Conservation (phyloP, 1,140 invertebrate species). For the Tenebrio molitor region DNA sequence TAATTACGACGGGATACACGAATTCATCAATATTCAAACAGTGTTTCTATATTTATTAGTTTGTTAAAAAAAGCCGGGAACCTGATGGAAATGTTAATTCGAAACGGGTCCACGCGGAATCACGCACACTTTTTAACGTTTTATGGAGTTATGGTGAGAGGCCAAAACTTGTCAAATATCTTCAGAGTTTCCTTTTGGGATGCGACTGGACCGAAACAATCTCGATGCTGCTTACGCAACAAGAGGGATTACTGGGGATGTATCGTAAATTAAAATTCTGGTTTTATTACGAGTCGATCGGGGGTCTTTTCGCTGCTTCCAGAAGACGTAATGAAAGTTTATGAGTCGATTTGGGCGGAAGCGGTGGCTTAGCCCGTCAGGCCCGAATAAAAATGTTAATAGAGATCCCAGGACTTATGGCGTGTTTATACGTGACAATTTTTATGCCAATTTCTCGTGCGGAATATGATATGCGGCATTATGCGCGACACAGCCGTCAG, state of each 20-base stretch:
- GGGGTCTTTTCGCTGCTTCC: not conserved
- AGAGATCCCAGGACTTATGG: not conserved
- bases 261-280: not conserved
- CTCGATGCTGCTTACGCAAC: too few relatives aligned
- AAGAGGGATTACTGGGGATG: not conserved
- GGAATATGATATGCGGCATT: not conserved
- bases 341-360: not conserved
- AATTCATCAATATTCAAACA: not conserved
- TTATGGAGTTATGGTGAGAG: too few relatives aligned
- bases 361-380: not conserved
- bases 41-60: too few relatives aligned
- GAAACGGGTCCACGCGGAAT: too few relatives aligned
- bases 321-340: not conserved
- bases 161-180: too few relatives aligned
- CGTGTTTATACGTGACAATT: conserved; percentile 1
- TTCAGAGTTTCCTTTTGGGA: too few relatives aligned
- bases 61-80: too few relatives aligned
- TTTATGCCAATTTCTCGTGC: not conserved
- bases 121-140: too few relatives aligned
- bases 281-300: not conserved
- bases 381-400: conserved; percentile 4
- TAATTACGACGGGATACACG: not conserved
- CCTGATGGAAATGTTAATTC: too few relatives aligned
- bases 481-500: not conserved
- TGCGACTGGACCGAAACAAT: too few relatives aligned